A percentile compares a stretch with the other conserved stretches of the same genome.
These are phyloP conservation scores for Mimachlamys varia DNA, from an alignment of 2,888 invertebrate species.

Conservation along the genomic window DNA sequence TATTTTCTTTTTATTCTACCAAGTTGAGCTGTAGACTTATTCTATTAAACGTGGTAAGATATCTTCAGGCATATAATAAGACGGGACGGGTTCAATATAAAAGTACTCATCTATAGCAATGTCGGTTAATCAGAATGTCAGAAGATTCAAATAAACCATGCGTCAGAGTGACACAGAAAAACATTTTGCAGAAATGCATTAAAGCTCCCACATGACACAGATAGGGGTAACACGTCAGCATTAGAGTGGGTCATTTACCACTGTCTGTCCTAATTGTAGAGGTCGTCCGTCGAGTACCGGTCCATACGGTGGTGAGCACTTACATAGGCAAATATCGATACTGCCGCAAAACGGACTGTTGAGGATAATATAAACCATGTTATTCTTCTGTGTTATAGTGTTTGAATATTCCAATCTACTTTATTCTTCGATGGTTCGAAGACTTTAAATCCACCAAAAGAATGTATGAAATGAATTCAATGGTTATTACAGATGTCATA, in stretches of 20 bases:
- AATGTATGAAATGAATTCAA: not conserved
- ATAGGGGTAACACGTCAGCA: not conserved
- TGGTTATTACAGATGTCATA: too few relatives aligned
- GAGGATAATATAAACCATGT: not conserved
- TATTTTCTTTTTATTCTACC: too few relatives aligned
- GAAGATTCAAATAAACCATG: too few relatives aligned
- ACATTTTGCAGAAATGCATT: not conserved
- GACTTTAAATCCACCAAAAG: not conserved
- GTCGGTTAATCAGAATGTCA: too few relatives aligned
- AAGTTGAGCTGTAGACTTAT: too few relatives aligned
- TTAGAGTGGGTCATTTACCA: not conserved
- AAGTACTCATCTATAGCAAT: too few relatives aligned
- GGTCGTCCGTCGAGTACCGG: not conserved
- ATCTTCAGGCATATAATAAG: too few relatives aligned
- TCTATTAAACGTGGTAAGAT: too few relatives aligned
- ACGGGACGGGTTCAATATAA: too few relatives aligned
- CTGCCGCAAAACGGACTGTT: not conserved
- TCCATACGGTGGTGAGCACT: not conserved
- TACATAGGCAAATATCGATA: not conserved
- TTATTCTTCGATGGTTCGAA: not conserved
- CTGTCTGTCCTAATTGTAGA: not conserved
- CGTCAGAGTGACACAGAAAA: too few relatives aligned
- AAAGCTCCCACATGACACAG: not conserved
- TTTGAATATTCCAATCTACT: not conserved
- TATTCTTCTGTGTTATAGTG: not conserved